Percentiles rank a stretch among this genome's conserved stretches.
Conservation (phyloP, 2,797 vertebrate species). For the Thripadectes ignobilis region DNA sequence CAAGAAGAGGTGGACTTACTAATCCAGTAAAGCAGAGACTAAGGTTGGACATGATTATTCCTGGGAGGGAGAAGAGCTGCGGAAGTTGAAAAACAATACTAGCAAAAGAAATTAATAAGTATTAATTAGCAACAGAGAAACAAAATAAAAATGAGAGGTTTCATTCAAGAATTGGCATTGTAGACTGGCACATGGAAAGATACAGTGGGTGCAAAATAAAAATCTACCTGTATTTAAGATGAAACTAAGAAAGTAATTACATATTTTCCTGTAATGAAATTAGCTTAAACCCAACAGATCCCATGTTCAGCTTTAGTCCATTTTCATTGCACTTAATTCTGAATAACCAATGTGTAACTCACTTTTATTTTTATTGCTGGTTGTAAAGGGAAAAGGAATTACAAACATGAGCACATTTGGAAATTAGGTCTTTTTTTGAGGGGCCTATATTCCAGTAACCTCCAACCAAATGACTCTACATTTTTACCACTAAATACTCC, state of each 20-base stretch:
- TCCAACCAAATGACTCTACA: not conserved
- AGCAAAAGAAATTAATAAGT: not conserved
- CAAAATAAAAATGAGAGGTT: not conserved
- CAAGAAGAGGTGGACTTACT: not conserved
- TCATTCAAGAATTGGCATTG: not conserved
- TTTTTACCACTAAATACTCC: slow-evolving; percentile 21
- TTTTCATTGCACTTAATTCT: not conserved
- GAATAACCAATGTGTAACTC: not conserved
- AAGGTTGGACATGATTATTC: not conserved
- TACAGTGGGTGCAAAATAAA: not conserved
- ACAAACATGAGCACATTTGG: slow-evolving; percentile 8
- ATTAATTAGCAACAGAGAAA: not conserved
- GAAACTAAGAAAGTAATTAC: not conserved
- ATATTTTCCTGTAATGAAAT: not conserved
- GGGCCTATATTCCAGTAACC: slow-evolving; percentile 16
- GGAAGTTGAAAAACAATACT: not conserved
- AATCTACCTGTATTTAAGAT: not conserved
- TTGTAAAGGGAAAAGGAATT: not conserved
- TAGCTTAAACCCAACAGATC: not conserved
- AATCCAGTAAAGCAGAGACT: not conserved
- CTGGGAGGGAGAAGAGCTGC: not conserved
- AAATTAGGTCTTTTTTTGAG: not conserved
- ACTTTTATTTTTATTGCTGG: slow-evolving; percentile 20
- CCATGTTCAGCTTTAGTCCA: not conserved
- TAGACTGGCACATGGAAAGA: not conserved